Evolutionary conservation across 2,888 invertebrate species (phyloP).

Genomic region (Agriotes lineatus): DNA sequence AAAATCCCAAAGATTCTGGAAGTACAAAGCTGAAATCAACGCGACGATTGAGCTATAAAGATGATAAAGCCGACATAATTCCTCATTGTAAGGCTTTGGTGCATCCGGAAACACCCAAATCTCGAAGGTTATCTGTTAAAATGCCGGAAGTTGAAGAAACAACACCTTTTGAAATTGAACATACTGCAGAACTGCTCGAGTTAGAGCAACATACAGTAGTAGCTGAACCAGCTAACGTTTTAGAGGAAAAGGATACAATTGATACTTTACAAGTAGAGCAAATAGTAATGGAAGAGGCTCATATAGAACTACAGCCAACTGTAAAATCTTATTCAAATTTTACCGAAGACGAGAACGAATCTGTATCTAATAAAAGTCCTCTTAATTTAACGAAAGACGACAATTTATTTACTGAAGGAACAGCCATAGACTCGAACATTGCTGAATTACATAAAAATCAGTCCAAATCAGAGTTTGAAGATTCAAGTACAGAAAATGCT

Average conservation of each 20-base stretch:
- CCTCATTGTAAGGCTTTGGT: no score
- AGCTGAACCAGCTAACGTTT: neutral
- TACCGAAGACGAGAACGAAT: no score
- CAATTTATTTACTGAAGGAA: neutral
- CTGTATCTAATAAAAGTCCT: no score
- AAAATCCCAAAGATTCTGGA: neutral
- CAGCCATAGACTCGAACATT: neutral
- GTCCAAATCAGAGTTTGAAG: neutral
- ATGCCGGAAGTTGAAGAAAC: conserved; percentile 19
- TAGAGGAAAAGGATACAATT: neutral
- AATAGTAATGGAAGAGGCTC: neutral
- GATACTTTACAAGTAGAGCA: neutral
- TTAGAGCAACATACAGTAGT: neutral
- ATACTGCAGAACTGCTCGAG: conserved; percentile 8
- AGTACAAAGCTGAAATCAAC: neutral
- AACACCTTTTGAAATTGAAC: neutral
- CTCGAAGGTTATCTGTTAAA: conserved; percentile 1
- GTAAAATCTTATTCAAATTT: no score
- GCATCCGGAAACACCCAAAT: no score
- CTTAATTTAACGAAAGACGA: neutral
- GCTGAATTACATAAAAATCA: neutral
- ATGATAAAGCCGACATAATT: no score
- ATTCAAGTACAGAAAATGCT: neutral
- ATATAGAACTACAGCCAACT: neutral
- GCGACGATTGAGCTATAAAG: neutral